These are phyloP conservation scores for Pipistrellus pipistrellus DNA, from an alignment of 2,797 vertebrate genomes.

Conservation along the genomic window DNA sequence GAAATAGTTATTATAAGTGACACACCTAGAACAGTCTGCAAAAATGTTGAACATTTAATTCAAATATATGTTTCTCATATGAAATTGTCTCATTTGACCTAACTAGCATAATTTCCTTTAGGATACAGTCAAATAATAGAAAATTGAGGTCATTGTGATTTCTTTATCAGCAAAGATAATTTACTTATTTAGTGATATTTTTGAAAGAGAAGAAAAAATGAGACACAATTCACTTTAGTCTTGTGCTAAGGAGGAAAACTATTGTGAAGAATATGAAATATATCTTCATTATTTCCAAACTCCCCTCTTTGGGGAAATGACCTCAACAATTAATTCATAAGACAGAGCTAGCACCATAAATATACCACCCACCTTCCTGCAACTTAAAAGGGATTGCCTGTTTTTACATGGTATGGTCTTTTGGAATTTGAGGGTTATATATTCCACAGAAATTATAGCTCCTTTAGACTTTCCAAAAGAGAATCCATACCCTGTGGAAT, in stretches of 20 bases:
- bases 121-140: neutral
- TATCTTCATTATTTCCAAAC: neutral
- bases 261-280: neutral
- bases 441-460: neutral
- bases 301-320: neutral
- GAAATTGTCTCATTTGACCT: neutral
- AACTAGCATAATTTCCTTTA: neutral
- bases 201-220: conserved; percentile 4
- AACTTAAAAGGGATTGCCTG: neutral
- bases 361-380: neutral
- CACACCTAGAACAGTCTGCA: neutral
- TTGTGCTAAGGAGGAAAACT: neutral
- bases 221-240: neutral
- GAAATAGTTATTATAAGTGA: neutral
- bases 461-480: neutral
- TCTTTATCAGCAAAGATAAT: neutral
- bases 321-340: neutral
- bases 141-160: neutral
- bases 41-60: neutral
- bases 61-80: neutral
- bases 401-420: neutral
- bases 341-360: neutral
- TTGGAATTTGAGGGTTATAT: neutral
- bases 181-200: neutral
- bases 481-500: neutral